Conservation (phyloP, 2,113 vertebrate species). For the Anolis carolinensis region DNA sequence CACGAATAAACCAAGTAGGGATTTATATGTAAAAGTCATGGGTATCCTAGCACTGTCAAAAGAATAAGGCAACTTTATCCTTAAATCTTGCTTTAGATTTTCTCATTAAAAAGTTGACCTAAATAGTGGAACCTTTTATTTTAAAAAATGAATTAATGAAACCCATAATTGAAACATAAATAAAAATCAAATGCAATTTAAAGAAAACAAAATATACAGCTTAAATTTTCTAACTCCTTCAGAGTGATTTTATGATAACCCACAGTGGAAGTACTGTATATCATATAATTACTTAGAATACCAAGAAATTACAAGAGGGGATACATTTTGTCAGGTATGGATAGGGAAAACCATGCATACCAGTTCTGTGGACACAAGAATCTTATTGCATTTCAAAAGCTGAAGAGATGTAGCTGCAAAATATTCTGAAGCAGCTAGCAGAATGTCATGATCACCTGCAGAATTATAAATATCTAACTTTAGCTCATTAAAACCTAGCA, state of each 20-base stretch:
- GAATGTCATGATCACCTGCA: not conserved
- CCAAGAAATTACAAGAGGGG: too few relatives aligned
- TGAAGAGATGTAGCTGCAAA: not conserved
- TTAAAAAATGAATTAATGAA: not conserved
- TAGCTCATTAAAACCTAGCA: not conserved
- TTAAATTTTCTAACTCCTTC: too few relatives aligned
- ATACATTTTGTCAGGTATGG: too few relatives aligned
- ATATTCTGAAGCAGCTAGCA: not conserved
- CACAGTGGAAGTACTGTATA: too few relatives aligned
- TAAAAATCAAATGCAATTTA: not conserved
- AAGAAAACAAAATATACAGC: not conserved
- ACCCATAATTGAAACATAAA: not conserved
- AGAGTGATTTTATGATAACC: too few relatives aligned
- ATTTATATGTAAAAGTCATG: not conserved
- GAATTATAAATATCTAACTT: constrained; percentile 2
- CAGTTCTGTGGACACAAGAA: too few relatives aligned
- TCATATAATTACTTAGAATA: too few relatives aligned
- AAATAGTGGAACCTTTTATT: not conserved
- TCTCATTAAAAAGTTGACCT: too few relatives aligned
- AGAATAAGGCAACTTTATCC: not conserved
- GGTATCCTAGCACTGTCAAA: not conserved
- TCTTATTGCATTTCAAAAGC: not conserved
- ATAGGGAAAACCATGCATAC: too few relatives aligned
- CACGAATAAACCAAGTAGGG: too few relatives aligned
- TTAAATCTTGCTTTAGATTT: not conserved